Percentiles rank a stretch among this genome's conserved stretches.
These are phyloP conservation scores for Blastomussa wellsi DNA, from an alignment of 92 coral and sea anemone species.

Conservation along the genomic window DNA sequence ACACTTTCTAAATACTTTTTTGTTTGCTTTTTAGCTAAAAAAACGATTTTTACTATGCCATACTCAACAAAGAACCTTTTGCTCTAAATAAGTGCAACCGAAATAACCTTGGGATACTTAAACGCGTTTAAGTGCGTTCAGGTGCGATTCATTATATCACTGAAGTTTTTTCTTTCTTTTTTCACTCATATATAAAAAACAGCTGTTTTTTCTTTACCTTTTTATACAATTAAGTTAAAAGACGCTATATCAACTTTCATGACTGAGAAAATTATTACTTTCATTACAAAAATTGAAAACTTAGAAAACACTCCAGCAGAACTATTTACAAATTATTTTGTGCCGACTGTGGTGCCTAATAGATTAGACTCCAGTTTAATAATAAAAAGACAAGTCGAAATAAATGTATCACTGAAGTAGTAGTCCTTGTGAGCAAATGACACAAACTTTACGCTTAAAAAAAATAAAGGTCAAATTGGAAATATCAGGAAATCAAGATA, in stretches of 20 bases:
- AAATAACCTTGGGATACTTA: not conserved
- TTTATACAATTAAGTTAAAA: slow-evolving; percentile 31
- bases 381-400: not conserved
- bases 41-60: slow-evolving; percentile 22
- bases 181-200: slow-evolving; percentile 4
- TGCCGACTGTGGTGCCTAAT: slow-evolving; percentile 3
- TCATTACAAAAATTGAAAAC: slow-evolving; percentile 27
- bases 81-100: slow-evolving; percentile 7
- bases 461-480: not conserved
- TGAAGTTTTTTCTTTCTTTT: no score
- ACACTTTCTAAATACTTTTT: slow-evolving; percentile 23
- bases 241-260: not conserved
- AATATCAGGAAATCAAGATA: not conserved
- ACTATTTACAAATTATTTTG: slow-evolving; percentile 22
- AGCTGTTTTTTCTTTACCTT: slow-evolving; percentile 9
- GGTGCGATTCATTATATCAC: not conserved
- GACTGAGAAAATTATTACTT: not conserved
- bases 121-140: not conserved
- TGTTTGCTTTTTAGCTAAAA: slow-evolving; percentile 18
- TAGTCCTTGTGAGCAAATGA: not conserved
- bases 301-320: slow-evolving; percentile 10
- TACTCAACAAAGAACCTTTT: slow-evolving; percentile 11
- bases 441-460: not conserved
- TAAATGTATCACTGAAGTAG: not conserved
- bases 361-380: not conserved